phyloP scores from a whole-genome alignment of 1,140 invertebrate species.

The Drosophila mojavensis region DNA sequence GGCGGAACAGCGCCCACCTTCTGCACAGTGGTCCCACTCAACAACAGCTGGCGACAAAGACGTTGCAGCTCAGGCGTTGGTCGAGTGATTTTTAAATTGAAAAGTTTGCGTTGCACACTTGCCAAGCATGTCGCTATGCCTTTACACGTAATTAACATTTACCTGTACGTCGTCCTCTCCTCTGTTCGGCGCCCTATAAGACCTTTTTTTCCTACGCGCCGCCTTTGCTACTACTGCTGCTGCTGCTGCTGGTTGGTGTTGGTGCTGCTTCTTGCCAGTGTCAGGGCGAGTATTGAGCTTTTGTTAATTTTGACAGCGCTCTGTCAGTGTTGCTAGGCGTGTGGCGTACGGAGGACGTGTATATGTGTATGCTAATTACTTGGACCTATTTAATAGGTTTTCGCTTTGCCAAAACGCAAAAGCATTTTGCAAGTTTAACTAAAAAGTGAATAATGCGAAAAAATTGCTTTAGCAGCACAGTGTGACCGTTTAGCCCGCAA shows the following conservation, averaged over 20 bases:
- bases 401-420: conserved; percentile 41
- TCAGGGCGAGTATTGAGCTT: conserved; percentile 48
- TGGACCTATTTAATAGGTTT: conserved; percentile 45
- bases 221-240: conserved; percentile 29
- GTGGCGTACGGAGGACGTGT: conserved; percentile 6
- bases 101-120: conserved; percentile 4
- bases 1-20: neutral
- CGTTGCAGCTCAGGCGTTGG: neutral
- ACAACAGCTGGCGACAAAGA: conserved; percentile 32
- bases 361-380: neutral
- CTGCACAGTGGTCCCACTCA: neutral
- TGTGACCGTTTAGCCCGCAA: conserved; percentile 30
- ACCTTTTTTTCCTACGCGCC: conserved; percentile 38
- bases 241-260: neutral
- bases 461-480: conserved; percentile 38
- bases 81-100: conserved; percentile 2
- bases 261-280: conserved; percentile 32
- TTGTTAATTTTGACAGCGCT: conserved; percentile 17
- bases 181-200: conserved; percentile 30
- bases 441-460: conserved; percentile 53
- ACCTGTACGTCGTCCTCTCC: conserved; percentile 33
- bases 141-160: conserved; percentile 34
- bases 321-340: conserved; percentile 7
- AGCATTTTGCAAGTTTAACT: conserved; percentile 49
- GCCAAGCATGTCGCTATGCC: conserved; percentile 2